Conservation (phyloP, 2,888 invertebrate species). For the Deilephila porcellus region DNA sequence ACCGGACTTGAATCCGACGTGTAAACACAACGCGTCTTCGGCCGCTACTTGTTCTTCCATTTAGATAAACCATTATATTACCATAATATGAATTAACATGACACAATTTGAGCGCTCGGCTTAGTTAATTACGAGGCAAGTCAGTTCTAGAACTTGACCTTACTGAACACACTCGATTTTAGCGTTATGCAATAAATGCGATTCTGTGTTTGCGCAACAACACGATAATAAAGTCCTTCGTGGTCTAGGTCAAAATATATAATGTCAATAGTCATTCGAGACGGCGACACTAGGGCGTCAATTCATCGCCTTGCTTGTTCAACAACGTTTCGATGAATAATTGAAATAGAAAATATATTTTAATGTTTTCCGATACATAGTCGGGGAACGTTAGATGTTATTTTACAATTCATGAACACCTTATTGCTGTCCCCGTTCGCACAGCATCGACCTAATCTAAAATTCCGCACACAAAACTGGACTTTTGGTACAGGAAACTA, state of each 20-base stretch:
- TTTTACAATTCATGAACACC: slow-evolving; percentile 53
- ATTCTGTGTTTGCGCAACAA: slow-evolving; percentile 55
- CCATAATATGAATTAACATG: slow-evolving; percentile 53
- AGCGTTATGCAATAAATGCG: slow-evolving; percentile 65
- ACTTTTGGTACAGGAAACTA: slow-evolving; percentile 22
- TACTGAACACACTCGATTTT: slow-evolving; percentile 66
- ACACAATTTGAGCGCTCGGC: slow-evolving; percentile 41
- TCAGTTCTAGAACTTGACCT: slow-evolving; percentile 75
- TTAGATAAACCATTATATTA: slow-evolving; percentile 37
- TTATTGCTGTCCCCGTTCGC: slow-evolving; percentile 49
- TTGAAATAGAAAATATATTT: slow-evolving; percentile 13
- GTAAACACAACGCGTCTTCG: neutral
- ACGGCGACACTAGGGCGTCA: neutral
- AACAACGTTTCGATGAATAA: slow-evolving; percentile 6
- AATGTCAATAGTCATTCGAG: slow-evolving; percentile 19
- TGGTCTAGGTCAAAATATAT: slow-evolving; percentile 49
- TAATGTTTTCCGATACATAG: neutral
- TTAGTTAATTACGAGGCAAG: slow-evolving; percentile 56
- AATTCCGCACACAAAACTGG: slow-evolving; percentile 21
- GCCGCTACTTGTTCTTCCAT: neutral
- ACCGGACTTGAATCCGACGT: slow-evolving; percentile 32
- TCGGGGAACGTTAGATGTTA: slow-evolving; percentile 22
- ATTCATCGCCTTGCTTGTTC: slow-evolving; percentile 3
- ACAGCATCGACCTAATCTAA: slow-evolving; percentile 49
- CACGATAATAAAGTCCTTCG: slow-evolving; percentile 50